Evolutionary conservation across 2,113 vertebrate genomes (phyloP).

Genomic region (Epinephelus cyanopodus): DNA sequence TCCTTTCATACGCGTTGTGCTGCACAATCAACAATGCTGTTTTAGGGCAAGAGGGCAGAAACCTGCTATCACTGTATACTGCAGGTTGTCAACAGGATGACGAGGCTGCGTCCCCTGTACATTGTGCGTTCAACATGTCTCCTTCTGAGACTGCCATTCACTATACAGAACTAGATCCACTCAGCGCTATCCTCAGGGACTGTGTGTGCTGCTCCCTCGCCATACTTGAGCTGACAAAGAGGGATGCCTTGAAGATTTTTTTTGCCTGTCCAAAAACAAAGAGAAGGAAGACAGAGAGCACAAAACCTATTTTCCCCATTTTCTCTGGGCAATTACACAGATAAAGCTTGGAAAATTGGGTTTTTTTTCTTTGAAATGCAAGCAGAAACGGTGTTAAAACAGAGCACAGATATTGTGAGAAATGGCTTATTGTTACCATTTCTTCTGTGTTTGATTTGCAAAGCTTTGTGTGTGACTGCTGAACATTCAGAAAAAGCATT

Average conservation of each 20-base stretch:
- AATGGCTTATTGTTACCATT: slow-evolving; percentile 51
- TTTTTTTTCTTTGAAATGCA: slow-evolving; percentile 61
- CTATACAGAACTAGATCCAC: slow-evolving; percentile 38
- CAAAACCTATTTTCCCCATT: slow-evolving; percentile 67
- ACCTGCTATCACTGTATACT: neutral
- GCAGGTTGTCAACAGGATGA: slow-evolving; percentile 16
- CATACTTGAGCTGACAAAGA: slow-evolving; percentile 64
- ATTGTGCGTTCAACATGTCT: slow-evolving; percentile 37
- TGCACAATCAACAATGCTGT: neutral
- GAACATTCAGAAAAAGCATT: neutral
- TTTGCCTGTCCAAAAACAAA: slow-evolving; percentile 71
- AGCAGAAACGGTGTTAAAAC: slow-evolving; percentile 60
- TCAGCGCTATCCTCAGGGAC: slow-evolving; percentile 29
- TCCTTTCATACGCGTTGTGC: neutral
- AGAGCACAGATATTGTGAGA: slow-evolving; percentile 50
- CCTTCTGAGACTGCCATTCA: slow-evolving; percentile 35
- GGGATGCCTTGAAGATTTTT: slow-evolving; percentile 65
- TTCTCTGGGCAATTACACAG: slow-evolving; percentile 74
- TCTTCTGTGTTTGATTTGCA: slow-evolving; percentile 48
- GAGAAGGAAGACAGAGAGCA: slow-evolving; percentile 54
- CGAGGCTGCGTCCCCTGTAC: neutral
- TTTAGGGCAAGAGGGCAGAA: slow-evolving; percentile 3
- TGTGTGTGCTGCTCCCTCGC: slow-evolving; percentile 42
- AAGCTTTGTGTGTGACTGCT: slow-evolving; percentile 29
- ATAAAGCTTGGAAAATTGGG: slow-evolving; percentile 64